Evolutionary conservation across 2,888 invertebrate genomes (phyloP), one percentile per base, ranked within the genome.

Genomic region (Callinectes sapidus): DNA sequence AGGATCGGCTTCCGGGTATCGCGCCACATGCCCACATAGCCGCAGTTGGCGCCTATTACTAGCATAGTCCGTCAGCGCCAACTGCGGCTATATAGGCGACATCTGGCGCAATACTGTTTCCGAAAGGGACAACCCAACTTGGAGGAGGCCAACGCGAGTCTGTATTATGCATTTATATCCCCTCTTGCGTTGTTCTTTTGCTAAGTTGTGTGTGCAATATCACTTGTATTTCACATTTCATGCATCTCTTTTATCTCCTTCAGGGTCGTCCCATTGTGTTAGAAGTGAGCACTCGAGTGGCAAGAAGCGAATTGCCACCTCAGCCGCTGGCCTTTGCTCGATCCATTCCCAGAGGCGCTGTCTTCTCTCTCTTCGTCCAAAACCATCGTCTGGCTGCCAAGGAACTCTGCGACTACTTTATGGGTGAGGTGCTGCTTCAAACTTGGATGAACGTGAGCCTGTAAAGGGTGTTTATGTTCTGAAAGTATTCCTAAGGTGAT

Each of bases 351-450:
- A 42, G 61, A 1, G 90, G 90, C 32, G 5, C 5, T 14, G 85
- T 54, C 8, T 90, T 90, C 90, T 90, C 90, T 8, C 10, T 55
- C 85, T 90, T 90, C 90, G 23, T 90, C 23, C 6, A 18, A 35
- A 32, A 5, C 1, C 90, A 90, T 32, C 90, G 90, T 23, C 32
- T 28, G 2, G 90, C 90, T 2, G 90, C 90, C 90, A 90, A 90
- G 85, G 85, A 90, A 18, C 90, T 90, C 54, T 85, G 81, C 54
- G 90, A 54, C 81, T 39, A 18, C 90, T 32, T 90, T 14, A 81
- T 85, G 61, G 54, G 90, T 90, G 23, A 86, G 90, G 18, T 61
- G 2, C 8, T 48, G 48, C 48, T 48, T 48, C 48, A 48, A 10
- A 48, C 48, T 5, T 61, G 61, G 18, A 10, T 71, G 13, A 28